A percentile compares a stretch with the other conserved stretches of the same genome.
Evolutionary conservation across 30 jellyfish, hydroid and myxozoan genomes (phyloP).

Genomic region (Pelagia noctiluca): DNA sequence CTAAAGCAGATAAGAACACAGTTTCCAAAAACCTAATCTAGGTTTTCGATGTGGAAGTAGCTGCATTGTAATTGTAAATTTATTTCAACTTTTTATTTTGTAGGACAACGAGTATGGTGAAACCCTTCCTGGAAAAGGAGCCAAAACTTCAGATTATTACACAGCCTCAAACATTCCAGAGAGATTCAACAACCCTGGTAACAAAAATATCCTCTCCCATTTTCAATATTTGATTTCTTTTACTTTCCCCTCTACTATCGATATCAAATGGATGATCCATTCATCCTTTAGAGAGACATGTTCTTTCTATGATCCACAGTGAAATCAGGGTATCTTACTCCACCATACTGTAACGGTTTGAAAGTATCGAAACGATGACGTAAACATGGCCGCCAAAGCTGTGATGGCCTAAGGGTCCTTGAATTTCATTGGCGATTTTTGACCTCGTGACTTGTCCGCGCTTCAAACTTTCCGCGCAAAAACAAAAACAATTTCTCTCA

Average conservation of each 20-base stretch:
- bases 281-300: not conserved
- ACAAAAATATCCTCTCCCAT: not conserved
- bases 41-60: too few species aligned
- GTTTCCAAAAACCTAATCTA: not conserved
- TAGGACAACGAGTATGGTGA: constrained; percentile 68
- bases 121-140: constrained; percentile 82
- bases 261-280: not conserved
- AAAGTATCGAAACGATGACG: too few species aligned
- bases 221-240: not conserved
- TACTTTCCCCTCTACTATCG: constrained; percentile 3
- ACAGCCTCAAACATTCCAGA: constrained; percentile 70
- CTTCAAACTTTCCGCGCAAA: too few species aligned
- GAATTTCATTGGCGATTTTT: too few species aligned
- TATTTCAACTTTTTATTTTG: not conserved
- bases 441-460: too few species aligned
- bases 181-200: constrained; percentile 93
- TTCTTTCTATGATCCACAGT: not conserved
- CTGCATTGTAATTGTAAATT: too few species aligned
- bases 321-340: not conserved
- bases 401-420: too few species aligned
- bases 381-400: too few species aligned
- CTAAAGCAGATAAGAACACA: not conserved
- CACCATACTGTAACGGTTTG: too few species aligned
- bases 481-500: too few species aligned
- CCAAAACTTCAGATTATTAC: constrained; percentile 85